Evolutionary conservation across 2,797 vertebrate genomes (phyloP).

Genomic region (Onychomys leucogaster): DNA sequence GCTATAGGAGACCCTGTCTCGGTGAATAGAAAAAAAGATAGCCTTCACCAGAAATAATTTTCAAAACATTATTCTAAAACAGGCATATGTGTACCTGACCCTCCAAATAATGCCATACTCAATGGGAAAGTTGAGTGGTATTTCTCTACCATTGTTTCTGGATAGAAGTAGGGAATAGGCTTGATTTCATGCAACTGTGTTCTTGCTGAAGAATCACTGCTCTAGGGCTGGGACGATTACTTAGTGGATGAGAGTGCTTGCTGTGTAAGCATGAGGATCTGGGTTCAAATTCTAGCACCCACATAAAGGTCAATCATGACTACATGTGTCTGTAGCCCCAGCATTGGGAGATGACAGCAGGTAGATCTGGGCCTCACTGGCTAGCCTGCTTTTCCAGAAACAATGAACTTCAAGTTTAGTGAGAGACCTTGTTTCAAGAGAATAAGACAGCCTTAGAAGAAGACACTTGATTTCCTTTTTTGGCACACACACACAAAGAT

Average conservation of each 20-base stretch:
- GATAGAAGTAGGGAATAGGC: not conserved
- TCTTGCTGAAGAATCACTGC: not conserved
- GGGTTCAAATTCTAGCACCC: not conserved
- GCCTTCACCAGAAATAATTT: slow-evolving; percentile 41
- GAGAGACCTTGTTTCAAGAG: not conserved
- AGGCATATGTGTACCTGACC: not conserved
- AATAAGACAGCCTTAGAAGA: not conserved
- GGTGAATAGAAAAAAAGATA: not conserved
- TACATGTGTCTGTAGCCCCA: not conserved
- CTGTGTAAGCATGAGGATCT: not conserved
- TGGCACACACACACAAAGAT: not conserved
- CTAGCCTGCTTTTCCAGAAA: not conserved
- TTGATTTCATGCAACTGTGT: not conserved
- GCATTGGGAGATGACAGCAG: not conserved
- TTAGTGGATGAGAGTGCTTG: not conserved
- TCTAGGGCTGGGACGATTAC: not conserved
- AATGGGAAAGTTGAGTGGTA: not conserved
- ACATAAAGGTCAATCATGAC: not conserved
- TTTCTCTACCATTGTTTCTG: not conserved
- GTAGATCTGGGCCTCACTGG: not conserved
- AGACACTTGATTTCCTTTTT: not conserved
- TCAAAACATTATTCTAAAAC: slow-evolving; percentile 31
- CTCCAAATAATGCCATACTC: not conserved
- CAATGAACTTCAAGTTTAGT: not conserved
- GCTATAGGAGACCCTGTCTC: not conserved